These are phyloP conservation scores for Drosophila santomea DNA, from an alignment of 1,140 invertebrate genomes.

Conservation along the genomic window DNA sequence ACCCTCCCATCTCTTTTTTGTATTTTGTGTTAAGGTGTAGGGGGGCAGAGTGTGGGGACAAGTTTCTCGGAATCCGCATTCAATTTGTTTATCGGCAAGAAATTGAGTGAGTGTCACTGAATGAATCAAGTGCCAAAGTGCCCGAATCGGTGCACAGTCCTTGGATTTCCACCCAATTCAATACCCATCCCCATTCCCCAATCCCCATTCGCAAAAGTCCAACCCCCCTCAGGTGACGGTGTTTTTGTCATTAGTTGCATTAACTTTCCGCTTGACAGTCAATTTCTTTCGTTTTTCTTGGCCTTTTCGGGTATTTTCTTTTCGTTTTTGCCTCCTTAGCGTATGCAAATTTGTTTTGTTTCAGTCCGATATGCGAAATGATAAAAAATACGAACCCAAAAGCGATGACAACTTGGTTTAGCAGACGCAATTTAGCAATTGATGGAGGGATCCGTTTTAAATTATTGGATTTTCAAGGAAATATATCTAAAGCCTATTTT, in stretches of 20 bases:
- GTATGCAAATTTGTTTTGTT: constrained; percentile 63
- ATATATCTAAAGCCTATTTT: background rate
- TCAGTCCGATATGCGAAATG: constrained; percentile 16
- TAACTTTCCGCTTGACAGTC: constrained; percentile 76
- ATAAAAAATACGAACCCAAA: constrained; percentile 19
- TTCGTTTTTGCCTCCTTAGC: constrained; percentile 36
- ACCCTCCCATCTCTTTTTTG: background rate
- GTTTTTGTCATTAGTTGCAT: constrained; percentile 79
- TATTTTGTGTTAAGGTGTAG: too few species aligned
- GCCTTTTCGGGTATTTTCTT: constrained; percentile 2
- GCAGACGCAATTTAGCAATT: constrained; percentile 26
- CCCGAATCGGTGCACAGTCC: constrained; percentile 28
- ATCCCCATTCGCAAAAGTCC: background rate
- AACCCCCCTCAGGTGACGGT: constrained; percentile 32
- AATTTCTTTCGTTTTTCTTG: constrained; percentile 49
- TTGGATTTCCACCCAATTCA: constrained; percentile 14
- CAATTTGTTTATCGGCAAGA: constrained; percentile 81
- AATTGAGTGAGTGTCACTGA: constrained; percentile 80
- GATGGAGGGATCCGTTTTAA: constrained; percentile 9
- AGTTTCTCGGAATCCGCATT: constrained; percentile 61
- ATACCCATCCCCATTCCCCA: background rate
- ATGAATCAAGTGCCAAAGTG: constrained; percentile 69
- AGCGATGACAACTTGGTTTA: constrained; percentile 36
- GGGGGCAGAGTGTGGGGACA: background rate
- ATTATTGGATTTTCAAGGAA: constrained; percentile 9